Evolutionary conservation across 2,888 invertebrate genomes (phyloP), one percentile per base, ranked within the genome.

Genomic region (Phortica magna): DNA sequence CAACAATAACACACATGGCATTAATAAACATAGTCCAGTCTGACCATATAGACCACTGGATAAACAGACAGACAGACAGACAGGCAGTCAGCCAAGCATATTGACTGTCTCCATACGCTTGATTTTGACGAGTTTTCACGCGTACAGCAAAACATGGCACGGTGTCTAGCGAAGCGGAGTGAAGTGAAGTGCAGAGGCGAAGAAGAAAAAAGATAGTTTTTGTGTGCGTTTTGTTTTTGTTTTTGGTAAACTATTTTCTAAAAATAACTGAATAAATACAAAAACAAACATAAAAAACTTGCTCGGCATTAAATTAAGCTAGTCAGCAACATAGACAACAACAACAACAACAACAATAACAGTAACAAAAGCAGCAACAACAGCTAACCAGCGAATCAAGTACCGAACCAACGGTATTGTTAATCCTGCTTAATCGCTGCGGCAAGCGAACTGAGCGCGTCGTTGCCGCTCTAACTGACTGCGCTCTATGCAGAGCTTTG

Each of bases 171-270:
- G 31, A 31, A 31, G 31, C 31, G 31, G 5, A 31, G 31, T 19
- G 31, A 64, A 64, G 31, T 22, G 31, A 14, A 64, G 31, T 22
- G 31, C 2, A 14, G 22, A 64, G 12, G 31, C n/a, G 19, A 19
- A 57, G 19, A 5, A 22, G 19, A 61, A 61, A 61, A 61, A 61
- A 61, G 10, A 61, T 61, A 19, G 61, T 64, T 64, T 64, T 31
- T 31, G 31, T 31, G 31, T 31, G 31, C 3, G 1, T 31, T 31
- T 31, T 31, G 1, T 31, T 31, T 31, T 31, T 31, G 31, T 31
- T 31, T 59, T 64, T 64, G 31, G 64, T 64, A 64, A 64, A 39
- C 64, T 64, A 64, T 64, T 64, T 64, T 31, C 64, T 22, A 64
- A 64, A 64, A 64, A 64, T 59, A 59, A 59, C 59, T 59, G 59